These are phyloP conservation scores for Scomber colias DNA, from an alignment of 2,113 vertebrate species.

Conservation along the genomic window DNA sequence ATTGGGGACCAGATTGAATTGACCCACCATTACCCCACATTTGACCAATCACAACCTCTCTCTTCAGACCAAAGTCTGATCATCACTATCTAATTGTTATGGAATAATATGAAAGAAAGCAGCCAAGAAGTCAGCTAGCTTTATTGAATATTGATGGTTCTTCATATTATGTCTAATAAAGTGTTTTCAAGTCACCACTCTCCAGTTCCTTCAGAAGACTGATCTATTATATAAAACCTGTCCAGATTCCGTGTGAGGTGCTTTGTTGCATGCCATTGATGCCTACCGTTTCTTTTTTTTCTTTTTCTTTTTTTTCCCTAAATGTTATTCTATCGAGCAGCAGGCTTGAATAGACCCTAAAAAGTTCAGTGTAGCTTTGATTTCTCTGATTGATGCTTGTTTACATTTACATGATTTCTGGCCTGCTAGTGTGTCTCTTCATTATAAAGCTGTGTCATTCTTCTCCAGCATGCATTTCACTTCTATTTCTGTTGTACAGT, in stretches of 20 bases:
- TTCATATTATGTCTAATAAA: neutral
- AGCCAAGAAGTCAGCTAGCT: neutral
- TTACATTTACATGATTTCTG: constrained; percentile 61
- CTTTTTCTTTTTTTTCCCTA: constrained; percentile 47
- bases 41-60: neutral
- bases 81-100: neutral
- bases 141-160: neutral
- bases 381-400: constrained; percentile 64
- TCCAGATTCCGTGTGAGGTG: constrained; percentile 59
- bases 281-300: constrained; percentile 76
- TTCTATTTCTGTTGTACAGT: constrained; percentile 58
- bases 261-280: constrained; percentile 86
- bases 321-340: constrained; percentile 69
- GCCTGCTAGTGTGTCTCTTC: constrained; percentile 41
- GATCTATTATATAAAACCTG: constrained; percentile 23
- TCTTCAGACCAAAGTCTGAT: constrained; percentile 5
- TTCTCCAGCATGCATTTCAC: constrained; percentile 58
- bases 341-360: constrained; percentile 67
- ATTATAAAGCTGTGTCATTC: constrained; percentile 33
- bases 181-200: neutral
- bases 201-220: constrained; percentile 10
- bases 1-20: neutral
- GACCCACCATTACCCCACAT: neutral
- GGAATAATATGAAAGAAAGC: neutral
- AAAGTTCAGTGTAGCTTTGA: constrained; percentile 31